Evolutionary conservation across 2,888 invertebrate genomes (phyloP), one percentile per base, ranked within the genome.

Genomic region (Chironomus tentans): DNA sequence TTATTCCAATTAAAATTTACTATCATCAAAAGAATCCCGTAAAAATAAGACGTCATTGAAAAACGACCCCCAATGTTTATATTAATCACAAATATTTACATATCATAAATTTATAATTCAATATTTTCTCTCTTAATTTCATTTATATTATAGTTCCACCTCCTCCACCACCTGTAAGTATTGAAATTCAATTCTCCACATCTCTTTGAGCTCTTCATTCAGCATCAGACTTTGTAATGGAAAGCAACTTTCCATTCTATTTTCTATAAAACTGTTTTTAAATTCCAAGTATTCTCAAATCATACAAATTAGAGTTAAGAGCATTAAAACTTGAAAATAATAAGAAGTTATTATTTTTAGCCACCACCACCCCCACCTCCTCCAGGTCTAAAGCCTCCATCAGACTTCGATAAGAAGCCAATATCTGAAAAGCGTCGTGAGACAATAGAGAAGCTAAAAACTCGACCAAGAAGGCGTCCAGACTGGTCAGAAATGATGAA

Each of bases 401-500:
- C 86, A 15, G 87, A 87, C n/a, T 87, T 88, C 79, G 85, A 89
- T 79, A 89, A 89, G 80, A 85, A 87, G 13, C 86, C 87, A 0
- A 80, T 92, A 0, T 86, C 87, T 72, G 85, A 87, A 0, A 81
- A 85, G 12, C 91, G 92, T 80, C 83, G 89, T 78, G 88, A 88
- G 79, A 89, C 86, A 79, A 80, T 95, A 77, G 94, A 94, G 77
- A 86, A 88, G 79, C 87, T 94, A 21, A 90, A 88, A 81, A 85
- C 91, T 79, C 87, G 93, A 79, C 93, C 94, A 0, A 87, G 94
- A 78, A 90, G 87, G 81, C 88, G 94, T 79, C 95, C 95, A 0
- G 95, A 95, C 82, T 95, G 94, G 94, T 92, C 89, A 15, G 89
- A 91, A 80, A 91, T 95, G 91, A 92, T 95, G 90, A 94, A 94